phyloP scores from a whole-genome alignment of 2,797 vertebrate species.

The Hydrolagus colliei region DNA sequence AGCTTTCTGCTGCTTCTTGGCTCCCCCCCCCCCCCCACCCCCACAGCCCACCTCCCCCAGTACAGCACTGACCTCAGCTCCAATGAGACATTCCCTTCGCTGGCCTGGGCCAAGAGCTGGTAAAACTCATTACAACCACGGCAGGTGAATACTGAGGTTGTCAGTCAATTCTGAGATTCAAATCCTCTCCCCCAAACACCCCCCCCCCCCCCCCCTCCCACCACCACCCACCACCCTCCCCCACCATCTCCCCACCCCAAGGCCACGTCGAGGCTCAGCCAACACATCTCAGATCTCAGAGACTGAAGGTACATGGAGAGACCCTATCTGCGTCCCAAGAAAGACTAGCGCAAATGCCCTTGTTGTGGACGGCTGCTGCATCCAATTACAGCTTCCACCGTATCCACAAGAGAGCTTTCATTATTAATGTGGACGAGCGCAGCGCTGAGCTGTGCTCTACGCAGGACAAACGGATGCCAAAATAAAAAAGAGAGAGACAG shows the following conservation, averaged over 20 bases:
- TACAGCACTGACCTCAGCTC: not conserved
- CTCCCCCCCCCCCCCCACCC: not conserved
- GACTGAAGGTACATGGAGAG: not conserved
- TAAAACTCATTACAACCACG: not conserved
- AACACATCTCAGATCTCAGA: not conserved
- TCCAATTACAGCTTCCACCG: slow-evolving; percentile 10
- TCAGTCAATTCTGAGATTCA: not conserved
- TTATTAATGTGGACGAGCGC: slow-evolving; percentile 23
- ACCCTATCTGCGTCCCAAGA: not conserved
- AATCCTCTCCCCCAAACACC: too few species aligned
- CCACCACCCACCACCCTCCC: too few species aligned
- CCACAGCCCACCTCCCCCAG: not conserved
- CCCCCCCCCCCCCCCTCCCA: too few species aligned
- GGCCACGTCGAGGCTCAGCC: not conserved
- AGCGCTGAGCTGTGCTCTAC: not conserved
- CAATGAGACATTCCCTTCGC: not conserved
- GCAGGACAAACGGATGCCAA: not conserved
- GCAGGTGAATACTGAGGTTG: not conserved
- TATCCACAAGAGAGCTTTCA: not conserved
- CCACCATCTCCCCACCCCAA: not conserved
- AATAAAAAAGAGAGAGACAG: not conserved
- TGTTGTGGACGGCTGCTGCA: not conserved
- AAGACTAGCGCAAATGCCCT: not conserved
- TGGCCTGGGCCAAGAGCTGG: not conserved
- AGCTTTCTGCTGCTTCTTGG: not conserved